These are phyloP conservation scores for Myotis lucifugus DNA, from an alignment of 2,113 vertebrate genomes.

Conservation along the genomic window DNA sequence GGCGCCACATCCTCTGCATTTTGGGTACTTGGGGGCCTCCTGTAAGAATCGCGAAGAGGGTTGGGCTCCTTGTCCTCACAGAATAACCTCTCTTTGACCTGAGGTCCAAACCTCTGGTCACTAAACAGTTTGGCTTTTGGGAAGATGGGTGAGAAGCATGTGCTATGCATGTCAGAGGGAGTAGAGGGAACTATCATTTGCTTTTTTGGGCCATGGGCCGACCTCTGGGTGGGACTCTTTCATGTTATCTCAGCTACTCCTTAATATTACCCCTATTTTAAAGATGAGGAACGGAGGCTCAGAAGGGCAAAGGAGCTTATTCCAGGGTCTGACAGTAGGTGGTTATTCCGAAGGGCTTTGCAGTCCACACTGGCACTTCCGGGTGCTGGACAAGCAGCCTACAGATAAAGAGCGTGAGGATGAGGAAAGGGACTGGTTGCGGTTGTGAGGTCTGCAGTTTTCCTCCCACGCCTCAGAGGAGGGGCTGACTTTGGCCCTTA, in stretches of 20 bases:
- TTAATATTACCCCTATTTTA: slow-evolving; percentile 31
- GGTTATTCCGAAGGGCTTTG: background rate
- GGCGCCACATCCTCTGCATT: background rate
- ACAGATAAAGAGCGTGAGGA: background rate
- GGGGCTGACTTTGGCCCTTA: background rate
- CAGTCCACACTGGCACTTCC: background rate
- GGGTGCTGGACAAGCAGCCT: background rate
- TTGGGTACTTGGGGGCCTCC: background rate
- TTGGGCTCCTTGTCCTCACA: background rate
- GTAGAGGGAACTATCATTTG: background rate
- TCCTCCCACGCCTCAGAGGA: background rate
- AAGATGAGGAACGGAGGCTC: slow-evolving; percentile 10
- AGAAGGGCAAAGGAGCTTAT: background rate
- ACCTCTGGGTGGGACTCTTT: background rate
- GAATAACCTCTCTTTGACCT: slow-evolving; percentile 2
- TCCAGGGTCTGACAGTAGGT: background rate
- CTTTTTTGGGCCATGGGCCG: background rate
- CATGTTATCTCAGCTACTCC: background rate
- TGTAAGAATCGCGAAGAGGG: background rate
- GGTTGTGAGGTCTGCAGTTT: background rate
- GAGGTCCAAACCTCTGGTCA: background rate
- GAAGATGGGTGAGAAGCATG: background rate
- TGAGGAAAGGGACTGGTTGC: background rate
- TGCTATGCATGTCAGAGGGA: background rate
- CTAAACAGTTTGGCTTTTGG: background rate